These are phyloP conservation scores for Tortricodes alternella DNA, from an alignment of 2,888 invertebrate species.

Conservation along the genomic window DNA sequence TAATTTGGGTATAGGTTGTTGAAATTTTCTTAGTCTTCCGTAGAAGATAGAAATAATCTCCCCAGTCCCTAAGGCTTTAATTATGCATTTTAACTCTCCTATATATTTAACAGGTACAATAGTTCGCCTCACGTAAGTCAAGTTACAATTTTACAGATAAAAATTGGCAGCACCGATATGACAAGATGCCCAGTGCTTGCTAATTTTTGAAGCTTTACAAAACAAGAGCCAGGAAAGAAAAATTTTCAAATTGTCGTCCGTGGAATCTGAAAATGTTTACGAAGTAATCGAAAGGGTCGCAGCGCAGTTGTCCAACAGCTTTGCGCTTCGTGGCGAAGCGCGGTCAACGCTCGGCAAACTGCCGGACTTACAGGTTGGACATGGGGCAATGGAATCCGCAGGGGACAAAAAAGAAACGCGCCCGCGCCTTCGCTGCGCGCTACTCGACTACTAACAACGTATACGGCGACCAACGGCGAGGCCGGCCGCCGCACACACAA, in stretches of 20 bases:
- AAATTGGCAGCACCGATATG: too few species aligned
- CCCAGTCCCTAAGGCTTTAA: too few species aligned
- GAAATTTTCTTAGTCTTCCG: too few species aligned
- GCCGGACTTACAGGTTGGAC: conserved; percentile 81
- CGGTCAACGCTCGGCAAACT: conserved; percentile 81
- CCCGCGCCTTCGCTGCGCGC: conserved; percentile 58
- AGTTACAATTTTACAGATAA: too few species aligned
- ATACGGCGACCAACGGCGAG: background rate
- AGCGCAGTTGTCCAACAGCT: conserved; percentile 68
- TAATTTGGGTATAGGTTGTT: too few species aligned
- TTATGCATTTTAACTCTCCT: too few species aligned
- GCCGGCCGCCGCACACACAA: background rate
- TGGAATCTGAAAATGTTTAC: conserved; percentile 36
- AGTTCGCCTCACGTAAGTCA: too few species aligned
- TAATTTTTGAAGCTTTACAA: too few species aligned
- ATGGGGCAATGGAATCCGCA: conserved; percentile 79
- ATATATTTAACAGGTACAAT: too few species aligned
- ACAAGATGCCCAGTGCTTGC: too few species aligned
- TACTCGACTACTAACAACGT: conserved; percentile 57
- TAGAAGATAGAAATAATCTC: too few species aligned
- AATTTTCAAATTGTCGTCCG: conserved; percentile 3
- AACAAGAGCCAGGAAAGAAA: too few species aligned
- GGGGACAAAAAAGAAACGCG: conserved; percentile 75
- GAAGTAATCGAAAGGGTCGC: conserved; percentile 62
- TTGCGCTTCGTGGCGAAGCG: conserved; percentile 64